Percentiles rank a stretch among this genome's conserved stretches.
Evolutionary conservation across 2,113 vertebrate genomes (phyloP).

Genomic region (Proterorhinus semilunaris): DNA sequence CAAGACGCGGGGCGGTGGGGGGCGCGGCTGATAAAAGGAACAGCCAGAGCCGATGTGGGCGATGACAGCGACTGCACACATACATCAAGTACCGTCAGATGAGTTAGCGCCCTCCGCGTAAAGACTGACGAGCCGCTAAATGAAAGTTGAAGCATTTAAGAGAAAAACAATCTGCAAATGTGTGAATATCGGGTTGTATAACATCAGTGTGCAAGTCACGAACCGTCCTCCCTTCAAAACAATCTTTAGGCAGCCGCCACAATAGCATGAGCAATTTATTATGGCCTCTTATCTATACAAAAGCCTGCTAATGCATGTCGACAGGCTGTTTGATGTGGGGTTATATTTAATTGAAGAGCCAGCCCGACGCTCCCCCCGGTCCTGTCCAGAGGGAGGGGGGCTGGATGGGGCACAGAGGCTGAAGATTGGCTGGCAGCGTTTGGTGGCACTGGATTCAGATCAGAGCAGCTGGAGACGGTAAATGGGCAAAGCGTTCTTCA

Average conservation of each 20-base stretch:
- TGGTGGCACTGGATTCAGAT: constrained; percentile 41
- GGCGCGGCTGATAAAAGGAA: constrained; percentile 50
- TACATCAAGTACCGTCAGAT: constrained; percentile 51
- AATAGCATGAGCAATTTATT: constrained; percentile 67
- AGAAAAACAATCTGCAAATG: constrained; percentile 23
- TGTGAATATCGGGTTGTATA: constrained; percentile 11
- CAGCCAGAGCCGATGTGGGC: constrained; percentile 53
- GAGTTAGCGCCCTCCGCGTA: not conserved
- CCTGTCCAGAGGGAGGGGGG: constrained; percentile 9
- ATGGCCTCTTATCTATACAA: constrained; percentile 71
- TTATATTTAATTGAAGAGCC: constrained; percentile 74
- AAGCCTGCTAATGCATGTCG: constrained; percentile 69
- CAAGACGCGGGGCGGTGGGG: not conserved
- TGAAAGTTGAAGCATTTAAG: constrained; percentile 8
- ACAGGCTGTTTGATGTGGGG: constrained; percentile 73
- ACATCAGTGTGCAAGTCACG: constrained; percentile 55
- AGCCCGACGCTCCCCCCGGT: constrained; percentile 31
- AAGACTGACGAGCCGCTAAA: constrained; percentile 4
- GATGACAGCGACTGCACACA: constrained; percentile 38
- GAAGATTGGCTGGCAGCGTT: constrained; percentile 30
- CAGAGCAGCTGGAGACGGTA: constrained; percentile 51
- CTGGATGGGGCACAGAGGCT: constrained; percentile 26
- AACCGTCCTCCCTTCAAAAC: constrained; percentile 28
- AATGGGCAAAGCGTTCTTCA: constrained; percentile 13
- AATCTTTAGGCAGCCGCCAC: constrained; percentile 48